These are phyloP conservation scores for Scaptodrosophila latifasciaeformis DNA, from an alignment of 2,888 invertebrate species.

Conservation along the genomic window DNA sequence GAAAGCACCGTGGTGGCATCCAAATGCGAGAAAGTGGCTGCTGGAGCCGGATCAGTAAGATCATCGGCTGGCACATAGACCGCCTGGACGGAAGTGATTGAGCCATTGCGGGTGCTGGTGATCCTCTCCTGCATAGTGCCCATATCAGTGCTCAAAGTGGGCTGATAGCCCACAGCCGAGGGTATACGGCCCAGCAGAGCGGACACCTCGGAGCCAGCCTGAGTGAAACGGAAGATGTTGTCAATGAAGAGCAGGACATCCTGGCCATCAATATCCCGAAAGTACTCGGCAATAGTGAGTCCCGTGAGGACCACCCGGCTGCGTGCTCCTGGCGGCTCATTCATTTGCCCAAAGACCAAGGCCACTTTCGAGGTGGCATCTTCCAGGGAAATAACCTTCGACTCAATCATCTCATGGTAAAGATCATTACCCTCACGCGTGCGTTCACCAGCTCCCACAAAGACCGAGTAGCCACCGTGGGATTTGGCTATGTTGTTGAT, in stretches of 20 bases:
- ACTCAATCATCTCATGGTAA: slow-evolving; percentile 97
- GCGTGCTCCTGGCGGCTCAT: slow-evolving; percentile 96
- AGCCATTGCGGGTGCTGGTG: slow-evolving; percentile 80
- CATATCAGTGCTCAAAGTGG: slow-evolving; percentile 97
- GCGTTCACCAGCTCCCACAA: slow-evolving; percentile 96
- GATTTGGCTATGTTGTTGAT: slow-evolving; percentile 97
- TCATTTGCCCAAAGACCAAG: slow-evolving; percentile 97
- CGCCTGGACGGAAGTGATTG: slow-evolving; percentile 96
- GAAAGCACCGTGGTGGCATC: slow-evolving; percentile 96
- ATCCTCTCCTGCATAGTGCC: slow-evolving; percentile 95
- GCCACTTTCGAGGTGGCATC: slow-evolving; percentile 94
- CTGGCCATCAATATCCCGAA: slow-evolving; percentile 96
- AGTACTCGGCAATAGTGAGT: slow-evolving; percentile 94
- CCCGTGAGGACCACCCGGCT: slow-evolving; percentile 95
- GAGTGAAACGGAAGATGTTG: slow-evolving; percentile 96
- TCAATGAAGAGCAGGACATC: slow-evolving; percentile 96
- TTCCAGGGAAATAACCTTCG: slow-evolving; percentile 92
- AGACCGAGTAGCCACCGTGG: slow-evolving; percentile 97
- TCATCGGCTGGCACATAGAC: slow-evolving; percentile 98
- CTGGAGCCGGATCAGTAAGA: slow-evolving; percentile 96
- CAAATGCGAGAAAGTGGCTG: slow-evolving; percentile 96
- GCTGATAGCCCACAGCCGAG: slow-evolving; percentile 96
- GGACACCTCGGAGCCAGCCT: slow-evolving; percentile 93
- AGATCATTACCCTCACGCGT: slow-evolving; percentile 97
- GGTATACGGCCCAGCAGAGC: slow-evolving; percentile 96